A percentile compares a stretch with the other conserved stretches of the same genome.
phyloP scores from a whole-genome alignment of 1,140 invertebrate species.

The Argopecten irradians region DNA sequence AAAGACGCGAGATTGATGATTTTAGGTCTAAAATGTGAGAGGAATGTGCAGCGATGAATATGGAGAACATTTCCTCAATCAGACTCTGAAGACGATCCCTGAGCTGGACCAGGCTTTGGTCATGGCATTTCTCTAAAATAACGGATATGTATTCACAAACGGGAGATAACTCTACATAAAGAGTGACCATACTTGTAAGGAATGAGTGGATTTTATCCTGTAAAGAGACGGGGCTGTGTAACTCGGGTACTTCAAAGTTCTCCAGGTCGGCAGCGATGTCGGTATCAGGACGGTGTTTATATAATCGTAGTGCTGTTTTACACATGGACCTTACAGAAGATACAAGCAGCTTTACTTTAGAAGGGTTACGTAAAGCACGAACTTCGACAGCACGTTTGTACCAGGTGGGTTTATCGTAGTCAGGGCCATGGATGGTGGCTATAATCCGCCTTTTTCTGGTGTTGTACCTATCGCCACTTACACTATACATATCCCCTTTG shows the following conservation, averaged over 20 bases:
- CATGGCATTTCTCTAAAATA: not conserved
- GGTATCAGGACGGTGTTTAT: not conserved
- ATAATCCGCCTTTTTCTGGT: not conserved
- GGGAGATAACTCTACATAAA: not conserved
- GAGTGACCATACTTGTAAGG: not conserved
- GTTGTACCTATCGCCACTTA: not conserved
- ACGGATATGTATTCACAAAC: not conserved
- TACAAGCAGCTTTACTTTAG: not conserved
- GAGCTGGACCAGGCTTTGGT: not conserved
- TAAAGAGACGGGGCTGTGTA: not conserved
- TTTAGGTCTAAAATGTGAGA: not conserved
- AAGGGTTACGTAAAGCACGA: not conserved
- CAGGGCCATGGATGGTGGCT: not conserved
- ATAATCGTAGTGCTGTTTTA: not conserved
- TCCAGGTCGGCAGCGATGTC: not conserved
- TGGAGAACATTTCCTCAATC: not conserved
- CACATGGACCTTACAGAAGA: not conserved
- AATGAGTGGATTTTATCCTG: not conserved
- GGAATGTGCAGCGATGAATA: not conserved
- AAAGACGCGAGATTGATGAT: not conserved
- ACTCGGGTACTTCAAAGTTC: not conserved
- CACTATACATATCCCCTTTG: conserved; percentile 10
- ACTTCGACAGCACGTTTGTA: not conserved
- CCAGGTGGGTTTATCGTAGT: not conserved
- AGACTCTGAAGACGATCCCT: not conserved